Percentiles rank a stretch among this genome's conserved stretches.
phyloP scores from a whole-genome alignment of 2,888 invertebrate genomes.

The Incurvaria masculella region DNA sequence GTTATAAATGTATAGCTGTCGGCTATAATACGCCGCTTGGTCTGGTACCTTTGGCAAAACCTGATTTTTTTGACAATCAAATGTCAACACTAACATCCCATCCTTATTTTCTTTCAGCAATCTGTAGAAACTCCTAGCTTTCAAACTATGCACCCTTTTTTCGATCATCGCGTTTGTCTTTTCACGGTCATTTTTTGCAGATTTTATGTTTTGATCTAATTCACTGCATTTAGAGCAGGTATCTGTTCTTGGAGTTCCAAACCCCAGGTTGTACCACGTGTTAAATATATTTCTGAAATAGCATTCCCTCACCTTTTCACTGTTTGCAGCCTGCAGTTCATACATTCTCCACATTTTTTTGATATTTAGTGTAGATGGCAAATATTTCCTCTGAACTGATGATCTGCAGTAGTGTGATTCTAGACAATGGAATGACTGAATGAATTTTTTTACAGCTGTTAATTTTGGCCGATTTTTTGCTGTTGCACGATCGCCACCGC shows the following conservation, averaged over 20 bases:
- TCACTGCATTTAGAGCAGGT: constrained; percentile 14
- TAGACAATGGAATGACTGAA: constrained; percentile 4
- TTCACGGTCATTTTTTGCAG: constrained; percentile 13
- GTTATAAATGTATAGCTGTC: too few species aligned
- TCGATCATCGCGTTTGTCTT: constrained; percentile 16
- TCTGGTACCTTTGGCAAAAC: too few species aligned
- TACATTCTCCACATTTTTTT: constrained; percentile 5
- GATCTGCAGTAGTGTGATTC: constrained; percentile 7
- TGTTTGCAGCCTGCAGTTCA: neutral
- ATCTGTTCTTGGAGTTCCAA: constrained; percentile 5
- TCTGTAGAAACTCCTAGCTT: constrained; percentile 18
- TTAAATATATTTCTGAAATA: constrained; percentile 15
- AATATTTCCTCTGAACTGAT: constrained; percentile 2
- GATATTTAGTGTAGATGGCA: constrained; percentile 1
- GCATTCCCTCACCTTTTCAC: too few species aligned
- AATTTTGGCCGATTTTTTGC: constrained; percentile 3
- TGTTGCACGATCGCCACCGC: constrained; percentile 4
- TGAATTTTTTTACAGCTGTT: constrained; percentile 4
- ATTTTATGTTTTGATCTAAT: constrained; percentile 18
- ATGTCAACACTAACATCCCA: constrained; percentile 14
- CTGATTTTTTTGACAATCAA: constrained; percentile 17
- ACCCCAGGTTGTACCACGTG: constrained; percentile 17
- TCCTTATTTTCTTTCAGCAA: constrained; percentile 16
- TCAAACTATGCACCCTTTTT: constrained; percentile 17
- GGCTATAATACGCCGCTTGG: neutral